Evolutionary conservation across 2,113 vertebrate species (phyloP).

Genomic region (Myiagra hebetior): DNA sequence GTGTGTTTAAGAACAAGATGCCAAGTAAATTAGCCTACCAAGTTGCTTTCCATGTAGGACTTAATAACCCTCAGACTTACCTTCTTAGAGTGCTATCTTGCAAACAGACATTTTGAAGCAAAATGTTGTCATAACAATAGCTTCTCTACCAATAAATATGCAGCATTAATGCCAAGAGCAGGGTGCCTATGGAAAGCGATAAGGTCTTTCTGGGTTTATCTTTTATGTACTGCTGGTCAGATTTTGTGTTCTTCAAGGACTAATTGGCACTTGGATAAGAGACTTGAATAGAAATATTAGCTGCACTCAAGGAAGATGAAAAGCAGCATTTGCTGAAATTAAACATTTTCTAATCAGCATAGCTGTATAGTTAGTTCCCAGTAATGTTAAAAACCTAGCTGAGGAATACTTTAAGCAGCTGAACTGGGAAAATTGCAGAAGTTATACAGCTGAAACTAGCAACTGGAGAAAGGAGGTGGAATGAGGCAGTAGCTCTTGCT

Average conservation of each 20-base stretch:
- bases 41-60: neutral
- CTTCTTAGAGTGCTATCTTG: neutral
- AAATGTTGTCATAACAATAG: neutral
- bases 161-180: neutral
- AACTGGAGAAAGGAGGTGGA: neutral
- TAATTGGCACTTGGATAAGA: neutral
- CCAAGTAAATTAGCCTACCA: neutral
- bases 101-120: neutral
- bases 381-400: neutral
- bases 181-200: neutral
- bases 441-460: neutral
- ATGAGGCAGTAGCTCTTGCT: neutral
- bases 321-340: conserved; percentile 23
- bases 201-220: neutral
- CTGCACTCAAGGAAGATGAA: neutral
- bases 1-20: neutral
- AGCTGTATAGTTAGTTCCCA: neutral
- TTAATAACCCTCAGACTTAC: neutral
- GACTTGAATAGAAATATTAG: neutral
- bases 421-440: neutral
- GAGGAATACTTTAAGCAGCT: neutral
- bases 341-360: neutral
- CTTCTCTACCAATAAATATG: neutral
- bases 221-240: neutral
- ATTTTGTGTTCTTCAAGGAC: neutral